Conservation (phyloP, 2,888 invertebrate genomes). For the Cephalotes varians region DNA sequence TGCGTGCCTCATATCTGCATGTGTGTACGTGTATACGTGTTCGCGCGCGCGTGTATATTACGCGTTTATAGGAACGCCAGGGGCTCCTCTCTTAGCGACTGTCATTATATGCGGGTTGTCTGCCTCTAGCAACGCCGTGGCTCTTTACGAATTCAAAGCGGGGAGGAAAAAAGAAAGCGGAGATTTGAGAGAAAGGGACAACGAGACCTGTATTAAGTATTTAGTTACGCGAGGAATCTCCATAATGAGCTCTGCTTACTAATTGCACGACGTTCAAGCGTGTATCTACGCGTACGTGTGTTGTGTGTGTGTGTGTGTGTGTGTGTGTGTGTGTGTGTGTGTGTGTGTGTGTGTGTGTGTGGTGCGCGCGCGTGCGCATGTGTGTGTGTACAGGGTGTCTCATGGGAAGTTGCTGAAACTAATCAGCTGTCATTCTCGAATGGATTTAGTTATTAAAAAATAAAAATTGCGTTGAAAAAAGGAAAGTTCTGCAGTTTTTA, state of each 20-base stretch:
- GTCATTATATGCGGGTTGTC: constrained; percentile 66
- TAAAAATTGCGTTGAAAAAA: too few species aligned
- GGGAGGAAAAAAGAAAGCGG: constrained; percentile 12
- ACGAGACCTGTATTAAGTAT: constrained; percentile 79
- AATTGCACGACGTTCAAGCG: constrained; percentile 71
- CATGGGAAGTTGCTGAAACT: too few species aligned
- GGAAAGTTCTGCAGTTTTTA: too few species aligned
- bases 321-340: not conserved
- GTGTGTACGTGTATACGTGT: not conserved
- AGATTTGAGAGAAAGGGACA: constrained; percentile 25
- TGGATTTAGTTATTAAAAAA: too few species aligned
- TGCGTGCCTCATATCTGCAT: constrained; percentile 20
- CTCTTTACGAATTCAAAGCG: constrained; percentile 77
- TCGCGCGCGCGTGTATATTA: constrained; percentile 33
- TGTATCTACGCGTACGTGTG: not conserved
- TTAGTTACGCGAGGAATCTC: constrained; percentile 80
- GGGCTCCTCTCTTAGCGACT: constrained; percentile 49
- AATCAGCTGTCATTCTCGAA: too few species aligned
- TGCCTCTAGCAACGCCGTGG: constrained; percentile 42
- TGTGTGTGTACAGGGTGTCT: too few species aligned
- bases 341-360: not conserved
- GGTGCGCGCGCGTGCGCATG: not conserved
- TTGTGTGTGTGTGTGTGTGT: too few species aligned
- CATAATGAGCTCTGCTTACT: constrained; percentile 80
- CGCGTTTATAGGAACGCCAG: constrained; percentile 59